Conservation (phyloP, 30 jellyfish, hydroid and myxozoan genomes). For the Pelagia noctiluca region DNA sequence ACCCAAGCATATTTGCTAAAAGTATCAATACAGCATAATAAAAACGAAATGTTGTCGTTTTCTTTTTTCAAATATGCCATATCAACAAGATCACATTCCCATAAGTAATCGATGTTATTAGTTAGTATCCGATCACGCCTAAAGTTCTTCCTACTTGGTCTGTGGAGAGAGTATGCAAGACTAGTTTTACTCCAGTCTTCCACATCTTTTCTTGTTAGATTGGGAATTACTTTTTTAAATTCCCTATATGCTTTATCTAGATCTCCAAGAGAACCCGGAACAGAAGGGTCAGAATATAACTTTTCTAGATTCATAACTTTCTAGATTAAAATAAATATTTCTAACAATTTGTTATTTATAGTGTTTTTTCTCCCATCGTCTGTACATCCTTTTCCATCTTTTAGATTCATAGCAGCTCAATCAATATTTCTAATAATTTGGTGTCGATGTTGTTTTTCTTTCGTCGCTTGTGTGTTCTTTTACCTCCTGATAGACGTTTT, state of each 20-base stretch:
- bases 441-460: no score
- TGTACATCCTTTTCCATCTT: neutral
- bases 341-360: neutral
- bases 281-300: constrained; percentile 21
- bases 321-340: constrained; percentile 14
- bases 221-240: constrained; percentile 43
- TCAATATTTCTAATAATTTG: no score
- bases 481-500: neutral
- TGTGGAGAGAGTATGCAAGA: constrained; percentile 48
- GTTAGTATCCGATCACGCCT: constrained; percentile 48
- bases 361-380: neutral
- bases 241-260: constrained; percentile 34
- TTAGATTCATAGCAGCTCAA: no score
- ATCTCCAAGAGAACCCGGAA: constrained; percentile 49
- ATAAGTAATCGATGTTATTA: constrained; percentile 39
- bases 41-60: constrained; percentile 39
- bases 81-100: constrained; percentile 57
- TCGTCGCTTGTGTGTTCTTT: no score
- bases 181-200: constrained; percentile 37
- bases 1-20: constrained; percentile 70
- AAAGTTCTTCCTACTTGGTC: constrained; percentile 52
- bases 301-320: neutral
- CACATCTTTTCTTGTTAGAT: constrained; percentile 5
- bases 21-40: constrained; percentile 45
- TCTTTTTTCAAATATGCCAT: constrained; percentile 14